These are phyloP conservation scores for Aix galericulata DNA, from an alignment of 2,113 vertebrate genomes.

Conservation along the genomic window DNA sequence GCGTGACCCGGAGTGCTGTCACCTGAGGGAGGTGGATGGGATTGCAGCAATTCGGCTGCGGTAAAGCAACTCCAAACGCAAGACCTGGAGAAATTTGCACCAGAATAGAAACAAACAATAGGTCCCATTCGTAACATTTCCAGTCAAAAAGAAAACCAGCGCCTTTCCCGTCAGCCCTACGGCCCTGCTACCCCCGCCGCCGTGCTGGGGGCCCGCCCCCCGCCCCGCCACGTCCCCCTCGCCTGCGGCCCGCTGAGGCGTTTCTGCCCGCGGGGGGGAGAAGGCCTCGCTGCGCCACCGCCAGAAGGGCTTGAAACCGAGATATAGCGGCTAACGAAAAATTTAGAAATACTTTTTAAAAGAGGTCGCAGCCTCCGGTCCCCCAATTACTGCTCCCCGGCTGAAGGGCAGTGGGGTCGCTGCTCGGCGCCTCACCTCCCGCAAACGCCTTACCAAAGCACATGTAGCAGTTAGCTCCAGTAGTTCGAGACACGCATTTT, in stretches of 20 bases:
- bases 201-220: neutral
- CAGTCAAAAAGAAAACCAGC: neutral
- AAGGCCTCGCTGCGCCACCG: fast-evolving
- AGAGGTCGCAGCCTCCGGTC: too few species aligned
- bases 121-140: neutral
- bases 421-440: too few species aligned
- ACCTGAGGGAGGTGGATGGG: neutral
- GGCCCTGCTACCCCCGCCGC: neutral
- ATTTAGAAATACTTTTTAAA: neutral
- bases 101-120: neutral
- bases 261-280: neutral
- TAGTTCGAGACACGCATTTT: too few species aligned
- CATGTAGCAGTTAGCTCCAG: neutral
- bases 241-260: fast-evolving
- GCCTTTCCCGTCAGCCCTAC: fast-evolving
- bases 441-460: neutral
- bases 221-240: neutral
- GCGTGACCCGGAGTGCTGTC: neutral
- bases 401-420: too few species aligned
- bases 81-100: neutral
- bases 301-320: fast-evolving
- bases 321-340: fast-evolving
- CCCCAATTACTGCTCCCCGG: too few species aligned
- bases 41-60: neutral
- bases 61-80: neutral